Base-by-base conservation (phyloP, 1,140 invertebrate species). In the Neodiprion lecontei region DNA sequence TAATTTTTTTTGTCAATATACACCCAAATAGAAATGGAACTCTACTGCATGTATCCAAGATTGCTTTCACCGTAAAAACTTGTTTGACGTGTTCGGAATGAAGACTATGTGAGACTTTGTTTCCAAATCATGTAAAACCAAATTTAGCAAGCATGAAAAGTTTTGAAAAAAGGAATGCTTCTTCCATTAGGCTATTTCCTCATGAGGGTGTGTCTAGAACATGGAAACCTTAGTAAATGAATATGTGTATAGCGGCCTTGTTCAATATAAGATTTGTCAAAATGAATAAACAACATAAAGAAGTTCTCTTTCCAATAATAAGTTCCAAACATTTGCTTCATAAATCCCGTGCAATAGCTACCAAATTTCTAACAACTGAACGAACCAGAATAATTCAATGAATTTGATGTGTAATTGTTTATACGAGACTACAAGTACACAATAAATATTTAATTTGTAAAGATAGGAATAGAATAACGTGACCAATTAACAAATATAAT, bases 401-500 rank as follows among this genome's bases (percentile, higher is more conserved):
- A 17, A 61, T 61, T 14, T 61, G n/a, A 7, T 61, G n/a, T 61
- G 11, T 61, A 61, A 61, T 61, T 8, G n/a, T 61, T 61, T 61
- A 53, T 53, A 53, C 50, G n/a, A 53, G 50, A 53, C 50, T 53
- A 61, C 53, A 61, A 61, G n/a, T 61, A 61, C 9, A 61, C 53
- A 61, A 17, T 61, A 61, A 8, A 61, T 61, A 40, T 40, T 40
- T 40, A 40, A 40, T 5, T 40, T 40, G 28, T 40, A 40, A 40
- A 9, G n/a, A 61, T 61, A 61, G 0, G 53, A 61, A 61, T 14
- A 0, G 11, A 61, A 17, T 17, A 7, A 67, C 40, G 65, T 10
- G 53, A 67, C 47, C 65, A 17, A 49, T 66, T 17, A 72, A 48
- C 28, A 21, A 72, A 47, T 23, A 21, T 12, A 12, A 12, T 11